Evolutionary conservation across 53 echinoderm and acorn worm genomes (phyloP).

Genomic region (Hippasteria phrygiana): DNA sequence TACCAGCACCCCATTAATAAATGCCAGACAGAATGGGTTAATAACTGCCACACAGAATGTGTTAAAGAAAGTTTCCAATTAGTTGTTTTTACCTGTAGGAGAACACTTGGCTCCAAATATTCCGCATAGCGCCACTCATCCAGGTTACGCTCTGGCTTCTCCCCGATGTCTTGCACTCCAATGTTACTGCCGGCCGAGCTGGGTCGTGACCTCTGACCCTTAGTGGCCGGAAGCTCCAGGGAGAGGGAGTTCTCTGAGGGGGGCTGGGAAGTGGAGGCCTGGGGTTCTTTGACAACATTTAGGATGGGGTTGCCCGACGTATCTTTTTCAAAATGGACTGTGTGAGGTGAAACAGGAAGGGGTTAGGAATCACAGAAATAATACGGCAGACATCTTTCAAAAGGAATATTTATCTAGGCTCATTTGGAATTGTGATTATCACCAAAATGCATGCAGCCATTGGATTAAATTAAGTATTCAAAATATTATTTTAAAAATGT

Average conservation of each 20-base stretch:
- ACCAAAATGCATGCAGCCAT: too few species aligned
- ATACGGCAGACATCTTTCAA: too few species aligned
- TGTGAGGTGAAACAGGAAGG: neutral
- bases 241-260: constrained; percentile 33
- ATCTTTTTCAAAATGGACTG: constrained; percentile 98
- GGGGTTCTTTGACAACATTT: constrained; percentile 39
- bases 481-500: too few species aligned
- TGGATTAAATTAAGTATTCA: too few species aligned
- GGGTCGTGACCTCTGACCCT: constrained; percentile 40
- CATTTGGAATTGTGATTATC: too few species aligned
- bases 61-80: neutral
- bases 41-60: too few species aligned
- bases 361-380: neutral
- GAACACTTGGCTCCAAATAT: constrained; percentile 89
- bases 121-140: constrained; percentile 98
- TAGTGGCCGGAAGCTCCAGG: constrained; percentile 18
- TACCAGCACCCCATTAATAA: too few species aligned
- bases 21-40: too few species aligned
- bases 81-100: constrained; percentile 80
- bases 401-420: too few species aligned
- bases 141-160: constrained; percentile 76
- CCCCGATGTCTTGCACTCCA: constrained; percentile 89
- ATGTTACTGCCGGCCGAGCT: constrained; percentile 77
- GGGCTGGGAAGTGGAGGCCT: constrained; percentile 1
- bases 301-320: constrained; percentile 75